Evolutionary conservation across 1,140 invertebrate species (phyloP).

Genomic region (Papilio polyxenes): DNA sequence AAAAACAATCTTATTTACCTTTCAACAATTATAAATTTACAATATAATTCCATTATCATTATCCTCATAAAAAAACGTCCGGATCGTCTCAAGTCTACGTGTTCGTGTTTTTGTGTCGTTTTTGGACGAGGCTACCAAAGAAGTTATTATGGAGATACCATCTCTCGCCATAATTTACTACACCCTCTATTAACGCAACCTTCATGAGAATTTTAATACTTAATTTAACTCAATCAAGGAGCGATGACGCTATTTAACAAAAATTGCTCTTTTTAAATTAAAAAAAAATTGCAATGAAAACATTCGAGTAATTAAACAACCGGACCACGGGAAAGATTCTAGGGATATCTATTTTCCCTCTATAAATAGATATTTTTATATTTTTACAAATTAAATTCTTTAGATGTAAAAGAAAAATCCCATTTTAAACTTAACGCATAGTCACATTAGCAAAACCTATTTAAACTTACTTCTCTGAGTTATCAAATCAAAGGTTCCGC

Average conservation of each 20-base stretch:
- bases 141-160: conserved; percentile 67
- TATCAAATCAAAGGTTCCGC: not conserved
- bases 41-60: conserved; percentile 5
- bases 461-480: not conserved
- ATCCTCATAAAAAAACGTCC: conserved; percentile 2
- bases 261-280: too few species aligned
- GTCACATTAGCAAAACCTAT: too few species aligned
- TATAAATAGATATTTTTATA: too few species aligned
- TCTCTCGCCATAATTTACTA: conserved; percentile 46
- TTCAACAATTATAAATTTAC: not conserved
- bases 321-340: too few species aligned
- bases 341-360: too few species aligned
- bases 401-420: too few species aligned
- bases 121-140: conserved; percentile 57
- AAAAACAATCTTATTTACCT: not conserved
- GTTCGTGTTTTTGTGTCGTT: conserved; percentile 52
- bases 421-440: too few species aligned
- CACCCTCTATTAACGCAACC: conserved; percentile 41
- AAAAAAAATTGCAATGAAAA: too few species aligned
- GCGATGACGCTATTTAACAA: not conserved
- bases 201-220: conserved; percentile 45
- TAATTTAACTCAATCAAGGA: conserved; percentile 41
- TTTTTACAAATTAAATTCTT: too few species aligned
- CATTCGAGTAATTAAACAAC: too few species aligned
- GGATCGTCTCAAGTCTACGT: conserved; percentile 34